These are phyloP conservation scores for Cliona cf. orientalis DNA, from an alignment of 37 sponge, comb jelly and placozoan species.

Conservation along the genomic window DNA sequence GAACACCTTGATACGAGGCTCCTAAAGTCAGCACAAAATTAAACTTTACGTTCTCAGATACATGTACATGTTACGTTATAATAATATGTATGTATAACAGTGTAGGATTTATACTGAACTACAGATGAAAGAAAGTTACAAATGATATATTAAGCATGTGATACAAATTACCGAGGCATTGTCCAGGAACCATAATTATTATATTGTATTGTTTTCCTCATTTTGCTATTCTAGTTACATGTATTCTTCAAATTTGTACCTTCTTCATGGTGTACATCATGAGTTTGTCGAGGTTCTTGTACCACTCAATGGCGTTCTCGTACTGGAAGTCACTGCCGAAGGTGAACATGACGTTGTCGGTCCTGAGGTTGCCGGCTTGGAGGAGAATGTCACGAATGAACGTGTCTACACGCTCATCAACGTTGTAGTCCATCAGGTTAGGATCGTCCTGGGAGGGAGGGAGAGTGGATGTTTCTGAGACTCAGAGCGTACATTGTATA, in stretches of 20 bases:
- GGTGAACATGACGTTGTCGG: slow-evolving; percentile 92
- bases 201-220: not conserved
- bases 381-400: slow-evolving; percentile 44
- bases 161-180: not conserved
- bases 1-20: slow-evolving; percentile 63
- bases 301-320: slow-evolving; percentile 77
- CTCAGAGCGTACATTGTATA: not conserved
- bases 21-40: not conserved
- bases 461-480: not conserved
- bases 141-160: not conserved
- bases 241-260: not conserved
- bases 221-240: not conserved
- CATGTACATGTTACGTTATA: not conserved
- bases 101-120: not conserved
- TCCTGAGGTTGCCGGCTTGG: slow-evolving; percentile 61
- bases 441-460: slow-evolving; percentile 67
- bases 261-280: slow-evolving; percentile 79
- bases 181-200: not conserved
- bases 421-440: slow-evolving; percentile 79
- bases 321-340: slow-evolving; percentile 95
- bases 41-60: not conserved
- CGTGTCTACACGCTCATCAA: slow-evolving; percentile 52
- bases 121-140: not conserved
- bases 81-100: not conserved
- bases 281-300: slow-evolving; percentile 91